Percentiles rank a stretch among this genome's conserved stretches.
Conservation (phyloP, 1,140 invertebrate species). For the Probaryconus sp. region DNA sequence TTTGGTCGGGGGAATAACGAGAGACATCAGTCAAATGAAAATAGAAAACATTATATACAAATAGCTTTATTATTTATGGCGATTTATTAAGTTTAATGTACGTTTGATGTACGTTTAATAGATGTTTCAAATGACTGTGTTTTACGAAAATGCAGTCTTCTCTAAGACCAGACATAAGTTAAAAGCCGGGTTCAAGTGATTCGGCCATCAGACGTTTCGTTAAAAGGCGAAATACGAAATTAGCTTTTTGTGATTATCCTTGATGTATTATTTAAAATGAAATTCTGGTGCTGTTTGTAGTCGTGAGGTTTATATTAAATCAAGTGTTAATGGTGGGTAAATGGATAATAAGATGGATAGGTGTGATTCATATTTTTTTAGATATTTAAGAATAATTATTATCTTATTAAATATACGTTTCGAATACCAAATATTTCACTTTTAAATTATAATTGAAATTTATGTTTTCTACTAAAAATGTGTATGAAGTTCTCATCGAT, state of each 20-base stretch:
- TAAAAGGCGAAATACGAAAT: conserved; percentile 27
- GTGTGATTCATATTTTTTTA: too few relatives aligned
- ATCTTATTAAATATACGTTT: too few relatives aligned
- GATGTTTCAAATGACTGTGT: conserved; percentile 13
- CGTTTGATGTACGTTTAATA: conserved; percentile 49
- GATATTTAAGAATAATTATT: too few relatives aligned
- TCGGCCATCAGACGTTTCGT: conserved; percentile 13
- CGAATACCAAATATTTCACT: too few relatives aligned
- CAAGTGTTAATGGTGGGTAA: too few relatives aligned
- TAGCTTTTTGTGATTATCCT: conserved; percentile 18
- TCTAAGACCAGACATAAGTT: too few relatives aligned
- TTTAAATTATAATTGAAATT: too few relatives aligned
- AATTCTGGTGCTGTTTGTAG: too few relatives aligned
- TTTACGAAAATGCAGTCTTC: conserved; percentile 14
- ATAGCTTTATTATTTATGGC: conserved; percentile 27
- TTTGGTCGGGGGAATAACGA: conserved; percentile 5
- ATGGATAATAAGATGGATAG: too few relatives aligned
- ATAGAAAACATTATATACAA: conserved; percentile 21
- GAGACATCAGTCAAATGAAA: conserved; percentile 29
- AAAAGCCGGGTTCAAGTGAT: conserved; percentile 20
- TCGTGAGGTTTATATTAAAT: too few relatives aligned
- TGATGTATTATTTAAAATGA: conserved; percentile 21
- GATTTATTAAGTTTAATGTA: conserved; percentile 27
- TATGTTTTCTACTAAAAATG: too few relatives aligned
- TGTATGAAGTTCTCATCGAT: too few relatives aligned